Conservation (phyloP, 2,888 invertebrate species). For the Molanna angustata region DNA sequence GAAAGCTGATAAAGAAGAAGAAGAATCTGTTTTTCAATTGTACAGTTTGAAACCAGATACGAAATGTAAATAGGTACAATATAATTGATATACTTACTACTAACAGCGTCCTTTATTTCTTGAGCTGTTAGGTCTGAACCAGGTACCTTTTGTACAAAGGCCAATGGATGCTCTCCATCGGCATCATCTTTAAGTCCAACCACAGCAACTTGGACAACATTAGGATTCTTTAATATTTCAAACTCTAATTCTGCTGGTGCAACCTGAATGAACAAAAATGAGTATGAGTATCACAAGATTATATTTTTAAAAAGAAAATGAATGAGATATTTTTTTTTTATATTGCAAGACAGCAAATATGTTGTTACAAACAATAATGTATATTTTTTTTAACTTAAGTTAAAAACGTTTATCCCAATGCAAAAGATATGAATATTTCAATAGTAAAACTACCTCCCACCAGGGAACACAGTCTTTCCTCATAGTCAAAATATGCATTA, state of each 20-base stretch:
- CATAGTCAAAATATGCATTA: too few species aligned
- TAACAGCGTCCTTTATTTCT: constrained; percentile 21
- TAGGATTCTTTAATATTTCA: constrained; percentile 19
- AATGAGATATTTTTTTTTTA: too few species aligned
- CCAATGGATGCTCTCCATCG: constrained; percentile 23
- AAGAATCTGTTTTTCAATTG: neutral
- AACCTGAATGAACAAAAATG: constrained; percentile 18
- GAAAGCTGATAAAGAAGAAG: neutral
- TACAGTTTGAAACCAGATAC: neutral
- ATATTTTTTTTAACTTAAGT: too few species aligned
- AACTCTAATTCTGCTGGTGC: constrained; percentile 23
- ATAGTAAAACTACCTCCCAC: too few species aligned
- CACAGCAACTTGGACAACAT: constrained; percentile 13
- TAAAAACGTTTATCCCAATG: too few species aligned
- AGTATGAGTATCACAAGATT: too few species aligned
- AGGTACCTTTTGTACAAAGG: constrained; percentile 21
- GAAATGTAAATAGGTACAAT: neutral
- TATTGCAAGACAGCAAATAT: too few species aligned
- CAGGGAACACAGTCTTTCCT: too few species aligned
- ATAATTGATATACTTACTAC: constrained; percentile 15
- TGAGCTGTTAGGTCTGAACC: constrained; percentile 19
- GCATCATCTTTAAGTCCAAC: constrained; percentile 16
- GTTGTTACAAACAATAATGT: too few species aligned
- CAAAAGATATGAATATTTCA: too few species aligned
- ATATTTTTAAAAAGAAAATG: too few species aligned